A percentile compares a stretch with the other conserved stretches of the same genome.
Conservation (phyloP, 2,888 invertebrate genomes). For the Cerastis rubricosa region DNA sequence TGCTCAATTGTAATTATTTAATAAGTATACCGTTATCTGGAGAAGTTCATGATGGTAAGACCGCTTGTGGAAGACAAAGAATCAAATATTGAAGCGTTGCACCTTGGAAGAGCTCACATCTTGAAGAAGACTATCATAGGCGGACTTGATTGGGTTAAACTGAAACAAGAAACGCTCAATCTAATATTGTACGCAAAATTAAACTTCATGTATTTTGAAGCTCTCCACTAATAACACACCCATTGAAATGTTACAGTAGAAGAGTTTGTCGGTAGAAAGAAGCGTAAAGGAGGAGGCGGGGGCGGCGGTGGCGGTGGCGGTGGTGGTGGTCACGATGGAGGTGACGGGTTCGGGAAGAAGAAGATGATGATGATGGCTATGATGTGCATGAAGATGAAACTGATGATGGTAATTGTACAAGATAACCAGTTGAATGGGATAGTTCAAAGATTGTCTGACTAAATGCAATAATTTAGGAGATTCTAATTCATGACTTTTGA, state of each 20-base stretch:
- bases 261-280: slow-evolving; percentile 86
- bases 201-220: not conserved
- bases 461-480: not conserved
- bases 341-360: slow-evolving; percentile 86
- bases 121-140: not conserved
- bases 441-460: not conserved
- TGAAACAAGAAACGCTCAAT: not conserved
- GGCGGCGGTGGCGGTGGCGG: slow-evolving; percentile 73
- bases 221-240: not conserved
- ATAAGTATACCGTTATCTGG: too few species aligned
- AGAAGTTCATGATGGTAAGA: not conserved
- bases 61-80: not conserved
- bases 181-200: not conserved
- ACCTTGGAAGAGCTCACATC: too few species aligned
- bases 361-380: slow-evolving; percentile 92
- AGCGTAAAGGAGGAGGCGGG: slow-evolving; percentile 81
- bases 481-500: too few species aligned
- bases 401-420: slow-evolving; percentile 87
- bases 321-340: slow-evolving; percentile 80
- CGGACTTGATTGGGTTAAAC: not conserved
- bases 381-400: slow-evolving; percentile 91
- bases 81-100: not conserved
- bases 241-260: slow-evolving; percentile 75
- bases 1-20: not conserved
- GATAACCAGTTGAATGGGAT: not conserved